Conservation (phyloP, 2,888 invertebrate species). For the Apamea crenata region DNA sequence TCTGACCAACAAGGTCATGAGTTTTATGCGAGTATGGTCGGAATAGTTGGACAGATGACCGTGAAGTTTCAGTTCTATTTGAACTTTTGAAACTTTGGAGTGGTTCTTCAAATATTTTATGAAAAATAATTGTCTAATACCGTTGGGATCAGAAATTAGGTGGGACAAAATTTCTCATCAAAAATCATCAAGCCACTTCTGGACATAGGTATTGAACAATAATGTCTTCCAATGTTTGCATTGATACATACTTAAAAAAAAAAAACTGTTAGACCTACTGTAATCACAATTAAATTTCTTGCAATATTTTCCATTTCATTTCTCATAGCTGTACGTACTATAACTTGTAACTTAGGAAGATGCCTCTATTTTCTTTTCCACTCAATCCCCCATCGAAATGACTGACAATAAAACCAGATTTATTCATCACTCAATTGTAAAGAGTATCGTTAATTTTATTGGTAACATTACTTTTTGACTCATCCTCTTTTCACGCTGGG, state of each 20-base stretch:
- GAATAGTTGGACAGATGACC: neutral
- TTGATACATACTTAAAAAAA: too few species aligned
- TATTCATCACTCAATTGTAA: constrained; percentile 68
- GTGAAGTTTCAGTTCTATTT: constrained; percentile 9
- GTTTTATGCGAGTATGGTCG: constrained; percentile 27
- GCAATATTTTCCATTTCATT: neutral
- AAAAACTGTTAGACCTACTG: too few species aligned
- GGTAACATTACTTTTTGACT: constrained; percentile 64
- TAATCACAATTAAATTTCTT: too few species aligned
- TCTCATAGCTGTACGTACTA: neutral
- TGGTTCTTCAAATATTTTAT: neutral
- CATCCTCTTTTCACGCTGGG: constrained; percentile 52
- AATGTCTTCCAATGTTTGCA: too few species aligned
- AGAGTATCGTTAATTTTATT: constrained; percentile 70
- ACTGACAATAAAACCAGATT: constrained; percentile 61
- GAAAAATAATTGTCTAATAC: neutral
- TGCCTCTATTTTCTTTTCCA: constrained; percentile 8
- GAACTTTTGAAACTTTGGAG: neutral
- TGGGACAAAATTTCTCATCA: too few species aligned
- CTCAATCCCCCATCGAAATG: constrained; percentile 42
- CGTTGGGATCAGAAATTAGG: too few species aligned
- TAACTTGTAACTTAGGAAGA: neutral
- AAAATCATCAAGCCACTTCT: too few species aligned
- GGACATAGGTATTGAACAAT: too few species aligned
- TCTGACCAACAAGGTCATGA: constrained; percentile 67